Evolutionary conservation across 1,140 invertebrate species (phyloP).

Genomic region (Eubasilissa regina): DNA sequence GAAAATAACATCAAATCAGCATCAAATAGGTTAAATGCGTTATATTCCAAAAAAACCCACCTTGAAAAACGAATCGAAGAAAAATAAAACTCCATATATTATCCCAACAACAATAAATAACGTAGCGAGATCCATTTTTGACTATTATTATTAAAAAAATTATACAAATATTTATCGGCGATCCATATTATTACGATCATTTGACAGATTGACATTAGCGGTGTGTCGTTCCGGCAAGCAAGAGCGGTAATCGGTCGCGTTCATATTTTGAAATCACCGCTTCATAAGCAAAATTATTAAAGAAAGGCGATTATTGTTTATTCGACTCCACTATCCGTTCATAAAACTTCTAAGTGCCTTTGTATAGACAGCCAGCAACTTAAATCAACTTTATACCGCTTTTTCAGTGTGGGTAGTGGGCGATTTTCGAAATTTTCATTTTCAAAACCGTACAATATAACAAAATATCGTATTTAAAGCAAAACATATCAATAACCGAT

Average conservation of each 20-base stretch:
- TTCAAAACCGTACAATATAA: too few species aligned
- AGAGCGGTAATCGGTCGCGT: not conserved
- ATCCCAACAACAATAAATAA: slow-evolving; percentile 54
- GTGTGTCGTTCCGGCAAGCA: not conserved
- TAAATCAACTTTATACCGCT: too few species aligned
- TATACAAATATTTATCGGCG: slow-evolving; percentile 29
- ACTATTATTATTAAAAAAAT: not conserved
- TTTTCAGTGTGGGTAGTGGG: too few species aligned
- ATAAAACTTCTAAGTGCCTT: too few species aligned
- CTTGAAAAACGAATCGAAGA: slow-evolving; percentile 59
- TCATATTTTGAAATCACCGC: not conserved
- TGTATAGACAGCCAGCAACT: too few species aligned
- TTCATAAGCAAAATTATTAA: not conserved
- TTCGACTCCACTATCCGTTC: too few species aligned
- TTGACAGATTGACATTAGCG: slow-evolving; percentile 19
- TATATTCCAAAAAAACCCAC: slow-evolving; percentile 23
- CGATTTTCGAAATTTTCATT: too few species aligned
- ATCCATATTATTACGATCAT: slow-evolving; percentile 32
- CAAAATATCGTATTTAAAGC: too few species aligned
- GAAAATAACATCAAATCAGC: slow-evolving; percentile 18
- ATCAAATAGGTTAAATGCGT: not conserved
- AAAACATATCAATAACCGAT: too few species aligned
- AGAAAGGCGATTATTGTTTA: not conserved
- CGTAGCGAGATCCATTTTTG: slow-evolving; percentile 55
- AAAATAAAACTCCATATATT: slow-evolving; percentile 56